Evolutionary conservation across 2,888 invertebrate genomes (phyloP), one percentile per base, ranked within the genome.

Genomic region (Sepiola atlantica): DNA sequence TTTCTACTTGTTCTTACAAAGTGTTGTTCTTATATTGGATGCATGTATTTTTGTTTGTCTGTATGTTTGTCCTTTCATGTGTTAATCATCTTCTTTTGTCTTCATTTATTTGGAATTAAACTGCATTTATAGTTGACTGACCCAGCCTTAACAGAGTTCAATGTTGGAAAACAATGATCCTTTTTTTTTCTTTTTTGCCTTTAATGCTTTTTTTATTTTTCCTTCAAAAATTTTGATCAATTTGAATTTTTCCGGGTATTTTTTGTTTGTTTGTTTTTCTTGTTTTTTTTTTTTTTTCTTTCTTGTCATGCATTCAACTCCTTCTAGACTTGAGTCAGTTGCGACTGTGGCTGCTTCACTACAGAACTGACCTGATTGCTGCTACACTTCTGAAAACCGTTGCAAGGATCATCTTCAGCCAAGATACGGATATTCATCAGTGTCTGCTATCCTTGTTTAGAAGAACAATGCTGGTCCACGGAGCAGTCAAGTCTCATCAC

Each of bases 131-230:
- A 77, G n/a, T 77, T 18, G 18, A 2, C n/a, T 77, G 77, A 77
- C 77, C 77, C 77, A 77, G 77, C 77, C 77, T 77, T 77, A n/a
- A 77, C 77, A 77, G 45, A 45, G 77, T 77, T 77, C 77, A 77
- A 16, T 77, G 77, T 45, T 45, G 77, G 21, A 77, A 77, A 77
- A 77, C n/a, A 77, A 77, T 77, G n/a, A n/a, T n/a, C n/a, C n/a
- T n/a, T n/a, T n/a, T n/a, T n/a, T 28, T 12, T 18, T 14, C 12
- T 24, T 77, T 77, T n/a, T n/a, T 77, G 77, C n/a, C n/a, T 77
- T 77, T n/a, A 77, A 77, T 77, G 77, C n/a, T 77, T 21, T 18
- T 77, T 77, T n/a, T n/a, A n/a, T 77, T n/a, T 77, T 77, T 21
- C n/a, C 16, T 77, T n/a, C 77, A 12, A 77, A 77, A n/a, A 77